These are phyloP conservation scores for Falco punctatus DNA, from an alignment of 2,113 vertebrate species.

Conservation along the genomic window DNA sequence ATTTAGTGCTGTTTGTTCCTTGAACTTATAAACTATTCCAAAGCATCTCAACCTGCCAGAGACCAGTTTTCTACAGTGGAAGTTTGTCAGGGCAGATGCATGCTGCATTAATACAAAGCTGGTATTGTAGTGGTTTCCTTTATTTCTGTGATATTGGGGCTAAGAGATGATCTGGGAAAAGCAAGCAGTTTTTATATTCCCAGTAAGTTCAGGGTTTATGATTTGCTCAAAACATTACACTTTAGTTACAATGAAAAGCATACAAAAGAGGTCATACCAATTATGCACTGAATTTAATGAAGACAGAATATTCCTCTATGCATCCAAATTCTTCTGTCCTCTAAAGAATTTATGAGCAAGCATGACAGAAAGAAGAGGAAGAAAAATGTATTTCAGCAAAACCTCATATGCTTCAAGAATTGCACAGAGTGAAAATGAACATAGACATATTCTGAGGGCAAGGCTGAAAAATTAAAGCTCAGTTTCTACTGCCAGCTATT, in stretches of 20 bases:
- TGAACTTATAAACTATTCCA: background rate
- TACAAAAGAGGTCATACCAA: background rate
- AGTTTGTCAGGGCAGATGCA: background rate
- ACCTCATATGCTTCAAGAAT: background rate
- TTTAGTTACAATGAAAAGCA: background rate
- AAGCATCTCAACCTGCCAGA: background rate
- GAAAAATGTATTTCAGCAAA: background rate
- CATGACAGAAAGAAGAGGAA: background rate
- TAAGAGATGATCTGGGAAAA: background rate
- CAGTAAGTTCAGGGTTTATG: background rate
- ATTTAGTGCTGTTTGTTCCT: background rate
- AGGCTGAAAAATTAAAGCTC: background rate
- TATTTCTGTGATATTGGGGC: background rate
- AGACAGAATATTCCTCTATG: background rate
- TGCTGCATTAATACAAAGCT: background rate
- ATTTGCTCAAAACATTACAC: background rate
- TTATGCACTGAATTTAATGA: background rate
- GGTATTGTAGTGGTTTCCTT: background rate
- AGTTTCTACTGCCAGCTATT: background rate
- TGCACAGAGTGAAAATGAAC: background rate
- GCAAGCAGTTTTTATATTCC: background rate
- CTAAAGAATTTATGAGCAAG: background rate
- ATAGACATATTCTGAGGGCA: background rate
- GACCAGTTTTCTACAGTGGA: background rate
- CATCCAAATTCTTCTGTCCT: background rate